phyloP scores from a whole-genome alignment of 2,888 invertebrate species.

The Drosophila multiciliata region DNA sequence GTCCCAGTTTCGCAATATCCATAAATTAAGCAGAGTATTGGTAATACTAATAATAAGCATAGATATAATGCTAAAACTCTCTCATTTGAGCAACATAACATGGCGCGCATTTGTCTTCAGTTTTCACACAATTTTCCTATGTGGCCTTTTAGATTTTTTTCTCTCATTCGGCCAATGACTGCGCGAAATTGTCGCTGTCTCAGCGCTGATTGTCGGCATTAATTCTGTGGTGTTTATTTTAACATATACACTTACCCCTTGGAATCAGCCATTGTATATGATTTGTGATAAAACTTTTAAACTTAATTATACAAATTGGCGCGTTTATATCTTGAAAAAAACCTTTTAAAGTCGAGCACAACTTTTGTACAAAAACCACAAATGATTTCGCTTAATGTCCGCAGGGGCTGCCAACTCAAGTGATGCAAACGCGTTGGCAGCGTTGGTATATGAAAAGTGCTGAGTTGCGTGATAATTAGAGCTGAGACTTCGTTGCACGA shows the following conservation, averaged over 20 bases:
- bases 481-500: conserved; percentile 19
- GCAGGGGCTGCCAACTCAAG: conserved; percentile 50
- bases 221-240: conserved; percentile 18
- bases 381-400: conserved; percentile 59
- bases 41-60: not conserved
- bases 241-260: conserved; percentile 82
- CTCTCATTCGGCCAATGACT: conserved; percentile 72
- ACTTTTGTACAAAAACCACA: conserved; percentile 58
- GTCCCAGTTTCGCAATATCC: conserved; percentile 59
- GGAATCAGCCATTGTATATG: conserved; percentile 82
- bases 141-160: conserved; percentile 64
- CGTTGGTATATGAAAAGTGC: conserved; percentile 51
- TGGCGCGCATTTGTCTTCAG: conserved; percentile 9
- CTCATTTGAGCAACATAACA: not conserved
- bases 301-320: conserved; percentile 66
- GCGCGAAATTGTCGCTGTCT: conserved; percentile 79
- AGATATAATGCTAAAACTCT: not conserved
- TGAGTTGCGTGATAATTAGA: conserved; percentile 63
- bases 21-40: conserved; percentile 1
- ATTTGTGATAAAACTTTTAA: conserved; percentile 60
- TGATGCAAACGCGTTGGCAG: conserved; percentile 44
- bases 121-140: conserved; percentile 50
- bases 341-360: conserved; percentile 52
- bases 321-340: conserved; percentile 33
- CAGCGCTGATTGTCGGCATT: conserved; percentile 73